Conservation (phyloP, 2,888 invertebrate genomes). For the Melanotus villosus region DNA sequence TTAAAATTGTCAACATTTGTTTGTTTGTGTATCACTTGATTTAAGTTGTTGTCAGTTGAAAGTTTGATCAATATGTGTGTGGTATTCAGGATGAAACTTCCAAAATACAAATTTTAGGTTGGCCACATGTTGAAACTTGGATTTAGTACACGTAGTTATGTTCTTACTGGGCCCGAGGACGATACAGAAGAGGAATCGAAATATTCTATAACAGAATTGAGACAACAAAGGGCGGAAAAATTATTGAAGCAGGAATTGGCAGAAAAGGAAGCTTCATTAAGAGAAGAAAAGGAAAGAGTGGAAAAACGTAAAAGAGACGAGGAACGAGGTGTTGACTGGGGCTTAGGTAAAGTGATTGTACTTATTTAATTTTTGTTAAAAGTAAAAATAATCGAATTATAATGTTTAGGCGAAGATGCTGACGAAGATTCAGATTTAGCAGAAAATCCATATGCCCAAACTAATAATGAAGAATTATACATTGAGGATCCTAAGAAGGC, state of each 20-base stretch:
- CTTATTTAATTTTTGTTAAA: too few relatives aligned
- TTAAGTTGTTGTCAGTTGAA: neutral
- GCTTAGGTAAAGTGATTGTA: constrained; percentile 77
- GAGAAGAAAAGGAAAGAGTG: constrained; percentile 70
- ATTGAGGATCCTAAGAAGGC: constrained; percentile 97
- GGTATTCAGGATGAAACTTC: too few relatives aligned
- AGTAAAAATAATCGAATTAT: neutral
- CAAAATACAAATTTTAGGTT: too few relatives aligned
- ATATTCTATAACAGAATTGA: constrained; percentile 83
- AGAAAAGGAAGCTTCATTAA: constrained; percentile 68
- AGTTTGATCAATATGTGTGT: constrained; percentile 21
- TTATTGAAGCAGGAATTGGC: constrained; percentile 64
- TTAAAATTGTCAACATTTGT: neutral
- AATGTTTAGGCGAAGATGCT: constrained; percentile 81
- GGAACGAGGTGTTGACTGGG: constrained; percentile 91
- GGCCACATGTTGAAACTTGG: constrained; percentile 96
- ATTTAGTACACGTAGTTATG: constrained; percentile 85
- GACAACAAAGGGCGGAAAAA: constrained; percentile 67
- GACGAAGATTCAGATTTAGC: constrained; percentile 86
- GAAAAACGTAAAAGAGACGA: constrained; percentile 71
- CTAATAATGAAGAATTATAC: constrained; percentile 90
- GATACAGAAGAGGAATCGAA: constrained; percentile 91
- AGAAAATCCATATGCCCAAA: constrained; percentile 87
- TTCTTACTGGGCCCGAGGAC: constrained; percentile 87
- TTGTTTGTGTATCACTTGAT: neutral